These are phyloP conservation scores for Phyllotreta cruciferae DNA, from an alignment of 2,888 invertebrate genomes.

Conservation along the genomic window DNA sequence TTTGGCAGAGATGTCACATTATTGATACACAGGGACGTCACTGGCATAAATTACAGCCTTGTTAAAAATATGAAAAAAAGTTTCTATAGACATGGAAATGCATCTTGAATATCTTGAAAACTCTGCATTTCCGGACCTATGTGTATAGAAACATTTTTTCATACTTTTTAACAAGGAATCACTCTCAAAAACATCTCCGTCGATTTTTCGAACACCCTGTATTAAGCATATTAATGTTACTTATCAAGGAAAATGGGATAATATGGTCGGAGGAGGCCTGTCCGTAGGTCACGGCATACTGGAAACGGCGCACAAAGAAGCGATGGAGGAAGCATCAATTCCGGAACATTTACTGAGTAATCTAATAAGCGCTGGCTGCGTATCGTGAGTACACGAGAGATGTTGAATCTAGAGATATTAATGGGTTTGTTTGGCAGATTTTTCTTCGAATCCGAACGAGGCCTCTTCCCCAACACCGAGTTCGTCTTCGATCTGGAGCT, in stretches of 20 bases:
- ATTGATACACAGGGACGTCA: too few relatives aligned
- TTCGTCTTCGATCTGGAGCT: slow-evolving; percentile 93
- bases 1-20: too few relatives aligned
- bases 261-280: slow-evolving; percentile 93
- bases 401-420: neutral
- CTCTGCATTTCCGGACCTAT: too few relatives aligned
- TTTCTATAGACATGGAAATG: too few relatives aligned
- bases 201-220: too few relatives aligned
- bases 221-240: too few relatives aligned
- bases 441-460: slow-evolving; percentile 91
- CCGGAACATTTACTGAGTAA: slow-evolving; percentile 79
- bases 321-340: slow-evolving; percentile 93
- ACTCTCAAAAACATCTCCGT: too few relatives aligned
- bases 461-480: slow-evolving; percentile 92
- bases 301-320: slow-evolving; percentile 92
- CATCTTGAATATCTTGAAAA: too few relatives aligned
- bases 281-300: slow-evolving; percentile 87
- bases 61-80: too few relatives aligned
- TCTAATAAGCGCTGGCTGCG: slow-evolving; percentile 78
- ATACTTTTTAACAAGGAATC: too few relatives aligned
- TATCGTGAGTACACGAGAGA: slow-evolving; percentile 68
- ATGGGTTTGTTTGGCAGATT: slow-evolving; percentile 66
- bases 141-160: too few relatives aligned
- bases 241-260: slow-evolving; percentile 81
- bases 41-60: too few relatives aligned